Conservation (phyloP, 1,140 invertebrate genomes). For the Drosophila seguyi region DNA sequence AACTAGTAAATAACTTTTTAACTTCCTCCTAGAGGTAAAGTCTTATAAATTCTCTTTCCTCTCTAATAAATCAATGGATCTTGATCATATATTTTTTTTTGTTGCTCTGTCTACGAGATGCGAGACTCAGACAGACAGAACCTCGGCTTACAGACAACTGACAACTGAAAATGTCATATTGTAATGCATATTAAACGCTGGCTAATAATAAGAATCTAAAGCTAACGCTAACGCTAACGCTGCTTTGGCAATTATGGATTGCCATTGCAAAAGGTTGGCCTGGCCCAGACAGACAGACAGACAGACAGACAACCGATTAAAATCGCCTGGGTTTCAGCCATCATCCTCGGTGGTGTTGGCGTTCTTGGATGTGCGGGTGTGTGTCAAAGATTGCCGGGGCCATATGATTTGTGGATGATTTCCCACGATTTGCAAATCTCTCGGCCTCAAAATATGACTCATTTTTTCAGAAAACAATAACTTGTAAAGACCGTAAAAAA, state of each 20-base stretch:
- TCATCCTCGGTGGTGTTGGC: conserved; percentile 51
- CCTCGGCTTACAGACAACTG: conserved; percentile 28
- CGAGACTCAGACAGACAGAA: conserved; percentile 5
- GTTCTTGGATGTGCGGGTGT: conserved; percentile 60
- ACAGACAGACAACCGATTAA: conserved; percentile 35
- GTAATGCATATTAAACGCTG: conserved; percentile 70
- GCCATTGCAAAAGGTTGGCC: conserved; percentile 65
- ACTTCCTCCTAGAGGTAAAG: too few species aligned
- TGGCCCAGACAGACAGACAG: conserved; percentile 51
- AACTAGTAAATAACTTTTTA: too few species aligned
- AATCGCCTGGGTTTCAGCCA: conserved; percentile 35
- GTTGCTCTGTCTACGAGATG: conserved; percentile 59
- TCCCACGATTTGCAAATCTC: conserved; percentile 73
- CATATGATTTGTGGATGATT: conserved; percentile 60
- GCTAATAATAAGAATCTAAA: conserved; percentile 75
- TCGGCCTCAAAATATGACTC: conserved; percentile 58
- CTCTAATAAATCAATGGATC: conserved; percentile 1
- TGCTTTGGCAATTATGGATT: conserved; percentile 62
- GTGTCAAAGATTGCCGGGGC: conserved; percentile 63
- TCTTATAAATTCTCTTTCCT: neutral
- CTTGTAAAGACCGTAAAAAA: conserved; percentile 59
- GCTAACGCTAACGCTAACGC: conserved; percentile 40
- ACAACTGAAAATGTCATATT: conserved; percentile 67
- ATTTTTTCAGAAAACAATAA: conserved; percentile 78
- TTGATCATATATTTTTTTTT: conserved; percentile 7